These are phyloP conservation scores for Drosophila hawaiiensis DNA, from an alignment of 2,888 invertebrate species.

Conservation along the genomic window DNA sequence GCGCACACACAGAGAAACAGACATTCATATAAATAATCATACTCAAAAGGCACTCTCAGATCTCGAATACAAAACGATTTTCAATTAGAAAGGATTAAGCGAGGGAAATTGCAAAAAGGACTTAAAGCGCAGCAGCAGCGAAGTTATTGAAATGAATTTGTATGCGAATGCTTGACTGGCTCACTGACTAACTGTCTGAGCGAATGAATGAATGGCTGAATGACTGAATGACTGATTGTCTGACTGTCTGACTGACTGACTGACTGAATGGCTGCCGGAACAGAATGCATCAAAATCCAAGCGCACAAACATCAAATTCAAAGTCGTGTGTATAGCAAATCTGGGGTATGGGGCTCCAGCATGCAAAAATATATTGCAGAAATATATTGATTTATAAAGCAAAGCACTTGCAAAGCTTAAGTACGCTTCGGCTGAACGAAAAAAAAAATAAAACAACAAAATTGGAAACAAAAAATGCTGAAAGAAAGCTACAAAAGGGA, in stretches of 20 bases:
- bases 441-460: conserved; percentile 20
- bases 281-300: conserved; percentile 58
- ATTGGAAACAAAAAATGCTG: conserved; percentile 16
- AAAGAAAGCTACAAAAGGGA: conserved; percentile 31
- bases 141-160: conserved; percentile 79
- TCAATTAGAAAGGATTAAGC: conserved; percentile 80
- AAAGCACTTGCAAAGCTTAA: conserved; percentile 70
- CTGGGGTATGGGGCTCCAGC: conserved; percentile 10
- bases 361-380: conserved; percentile 75
- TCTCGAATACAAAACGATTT: conserved; percentile 69
- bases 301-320: conserved; percentile 45
- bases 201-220: conserved; percentile 31
- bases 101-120: conserved; percentile 71
- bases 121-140: conserved; percentile 65
- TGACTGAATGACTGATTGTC: conserved; percentile 14
- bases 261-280: conserved; percentile 37
- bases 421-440: conserved; percentile 34
- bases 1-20: not conserved
- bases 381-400: conserved; percentile 76
- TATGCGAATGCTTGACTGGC: conserved; percentile 57
- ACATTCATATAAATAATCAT: conserved; percentile 7
- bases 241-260: conserved; percentile 30
- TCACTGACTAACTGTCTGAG: conserved; percentile 41
- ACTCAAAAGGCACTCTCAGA: conserved; percentile 52
- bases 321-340: conserved; percentile 11